Evolutionary conservation across 92 coral and sea anemone species (phyloP), one percentile per base, ranked within the genome.

Genomic region (Phymanthus crucifer): DNA sequence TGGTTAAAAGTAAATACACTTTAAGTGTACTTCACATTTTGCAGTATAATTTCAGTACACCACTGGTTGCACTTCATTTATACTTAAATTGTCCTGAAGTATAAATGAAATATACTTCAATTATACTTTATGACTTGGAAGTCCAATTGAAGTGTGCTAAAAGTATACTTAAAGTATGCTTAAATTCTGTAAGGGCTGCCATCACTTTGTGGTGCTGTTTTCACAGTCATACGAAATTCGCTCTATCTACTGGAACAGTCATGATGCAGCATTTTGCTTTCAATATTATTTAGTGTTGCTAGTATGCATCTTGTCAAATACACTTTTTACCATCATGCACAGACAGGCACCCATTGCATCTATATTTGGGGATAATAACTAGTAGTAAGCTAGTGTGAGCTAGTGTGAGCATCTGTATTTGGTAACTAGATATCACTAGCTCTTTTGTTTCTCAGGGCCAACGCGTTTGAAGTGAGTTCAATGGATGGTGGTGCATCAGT

Each of bases 401-500:
- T n/a, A n/a, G n/a, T n/a, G n/a, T n/a, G n/a, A n/a, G n/a, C n/a
- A n/a, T n/a, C 50, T 54, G n/a, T 14, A 54, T 45, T 16, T 54
- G 18, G 4, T 54, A 14, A 6, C 14, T 45, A 14, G 50, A 14
- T 3, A 13, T 54, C 19, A 6, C n/a, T n/a, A n/a, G n/a, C n/a
- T n/a, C n/a, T 54, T 21, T 54, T 54, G 4, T 45, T 54, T 54
- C 0, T 29, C 89, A 92, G 97, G 76, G 71, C 81, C 72, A 92
- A 95, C 83, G 98, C 97, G 11, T 95, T 95, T 84, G 98, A 95
- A 79, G 97, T 95, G 19, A 89, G 91, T 57, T 95, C 98, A 21
- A 92, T 88, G 90, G 98, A 95, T 68, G 97, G 94, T 1, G 97
- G 97, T 35, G 98, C 97, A 24, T 91, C 98, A 6, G 98, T 93